Evolutionary conservation across 2,888 invertebrate species (phyloP), one percentile per base, ranked within the genome.

Genomic region (Herminia tarsipennalis): DNA sequence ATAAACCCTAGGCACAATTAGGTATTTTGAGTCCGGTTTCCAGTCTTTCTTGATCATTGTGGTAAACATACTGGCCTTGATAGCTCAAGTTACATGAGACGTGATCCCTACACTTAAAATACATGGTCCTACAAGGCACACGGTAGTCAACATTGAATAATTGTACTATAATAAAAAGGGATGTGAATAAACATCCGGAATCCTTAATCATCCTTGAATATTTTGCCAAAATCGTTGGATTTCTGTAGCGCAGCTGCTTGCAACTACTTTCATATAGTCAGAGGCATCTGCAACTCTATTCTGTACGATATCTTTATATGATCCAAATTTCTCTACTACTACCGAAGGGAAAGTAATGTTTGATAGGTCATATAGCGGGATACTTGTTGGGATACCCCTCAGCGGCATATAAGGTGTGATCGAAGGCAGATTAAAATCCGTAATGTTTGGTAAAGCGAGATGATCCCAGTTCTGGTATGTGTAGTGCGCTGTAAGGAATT

Each of bases 211-310:
- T 77, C 79, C 84, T 18, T 88, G 63, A 2, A 89, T 56, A 2
- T 86, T 86, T 3, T 65, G 62, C 88, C 89, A 92, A 22, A 79
- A 82, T 0, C 88, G 75, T 8, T 81, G 66, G 3, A 92, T 73
- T 56, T 92, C 92, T 42, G 91, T 88, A 42, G 78, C 81, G 52
- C 93, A 88, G 71, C 93, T 93, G 5, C 86, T 86, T 0, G 92
- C 92, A 0, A 93, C 92, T 0, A 92, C 86, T 37, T 81, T 81
- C 14, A 92, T 62, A 60, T 93, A 93, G 21, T 92, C 89, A 0
- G 92, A 88, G 0, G 93, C 90, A 49, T 93, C 92, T 0, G 80
- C 76, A 51, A 93, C 73, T 61, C 92, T 84, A 41, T 93, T 91
- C 41, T 89, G 81, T 0, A 93, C 86, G 14, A 88, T 86, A 21